These are phyloP conservation scores for Platyscelio sp. DNA, from an alignment of 2,888 invertebrate genomes.

Conservation along the genomic window DNA sequence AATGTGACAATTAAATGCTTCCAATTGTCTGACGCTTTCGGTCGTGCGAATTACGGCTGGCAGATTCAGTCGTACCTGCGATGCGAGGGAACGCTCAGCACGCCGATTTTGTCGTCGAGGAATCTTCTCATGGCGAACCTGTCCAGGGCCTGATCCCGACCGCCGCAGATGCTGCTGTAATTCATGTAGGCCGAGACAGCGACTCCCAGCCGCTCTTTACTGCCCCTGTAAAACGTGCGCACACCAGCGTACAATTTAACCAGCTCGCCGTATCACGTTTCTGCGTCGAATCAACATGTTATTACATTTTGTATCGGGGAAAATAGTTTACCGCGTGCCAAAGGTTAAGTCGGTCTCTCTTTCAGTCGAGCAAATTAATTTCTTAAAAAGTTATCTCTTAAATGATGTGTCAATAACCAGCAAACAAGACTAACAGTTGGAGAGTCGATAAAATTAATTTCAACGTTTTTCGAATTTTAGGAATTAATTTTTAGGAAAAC, in stretches of 20 bases:
- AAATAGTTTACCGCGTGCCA: constrained; percentile 40
- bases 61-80: constrained; percentile 87
- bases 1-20: not conserved
- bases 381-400: constrained; percentile 22
- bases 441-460: too few species aligned
- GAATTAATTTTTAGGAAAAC: too few species aligned
- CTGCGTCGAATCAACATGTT: constrained; percentile 41
- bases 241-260: constrained; percentile 32
- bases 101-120: constrained; percentile 93
- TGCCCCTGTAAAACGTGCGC: constrained; percentile 87
- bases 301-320: constrained; percentile 51
- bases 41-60: constrained; percentile 44
- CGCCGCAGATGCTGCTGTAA: constrained; percentile 96
- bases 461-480: too few species aligned
- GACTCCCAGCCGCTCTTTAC: constrained; percentile 94
- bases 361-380: constrained; percentile 52
- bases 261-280: constrained; percentile 17
- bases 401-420: too few species aligned
- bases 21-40: too few species aligned
- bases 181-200: constrained; percentile 97
- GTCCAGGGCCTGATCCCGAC: constrained; percentile 93
- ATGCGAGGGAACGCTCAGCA: constrained; percentile 91
- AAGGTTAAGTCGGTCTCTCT: constrained; percentile 51
- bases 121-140: constrained; percentile 96
- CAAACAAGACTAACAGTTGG: too few species aligned